These are phyloP conservation scores for Temnothorax curvispinosus DNA, from an alignment of 1,140 invertebrate species.

Conservation along the genomic window DNA sequence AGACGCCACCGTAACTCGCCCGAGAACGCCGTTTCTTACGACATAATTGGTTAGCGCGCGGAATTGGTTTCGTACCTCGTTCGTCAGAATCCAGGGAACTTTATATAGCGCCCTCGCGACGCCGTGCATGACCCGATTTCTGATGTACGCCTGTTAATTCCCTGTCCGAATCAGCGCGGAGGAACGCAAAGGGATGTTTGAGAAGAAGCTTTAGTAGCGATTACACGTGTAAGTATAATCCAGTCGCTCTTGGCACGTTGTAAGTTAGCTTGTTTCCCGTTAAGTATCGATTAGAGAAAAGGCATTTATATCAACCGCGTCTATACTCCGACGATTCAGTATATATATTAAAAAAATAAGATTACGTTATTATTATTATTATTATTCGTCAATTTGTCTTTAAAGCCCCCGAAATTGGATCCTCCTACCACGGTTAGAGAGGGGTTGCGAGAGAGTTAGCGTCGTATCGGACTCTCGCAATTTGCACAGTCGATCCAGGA, in stretches of 20 bases:
- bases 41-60: constrained; percentile 75
- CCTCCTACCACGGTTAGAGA: neutral
- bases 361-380: neutral
- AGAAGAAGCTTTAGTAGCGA: constrained; percentile 28
- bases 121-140: constrained; percentile 63
- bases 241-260: neutral
- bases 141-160: constrained; percentile 63
- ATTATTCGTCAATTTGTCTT: neutral
- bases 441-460: constrained; percentile 39
- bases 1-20: constrained; percentile 57
- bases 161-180: neutral
- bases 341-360: neutral
- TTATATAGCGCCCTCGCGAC: constrained; percentile 14
- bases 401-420: neutral
- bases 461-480: constrained; percentile 67
- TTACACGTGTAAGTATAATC: constrained; percentile 53
- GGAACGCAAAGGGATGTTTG: neutral
- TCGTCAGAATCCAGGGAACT: constrained; percentile 44
- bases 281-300: neutral
- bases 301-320: neutral
- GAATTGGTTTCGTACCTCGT: constrained; percentile 63
- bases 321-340: neutral
- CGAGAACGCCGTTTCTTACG: constrained; percentile 68
- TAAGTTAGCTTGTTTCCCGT: constrained; percentile 2
- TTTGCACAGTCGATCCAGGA: constrained; percentile 65